phyloP scores from a whole-genome alignment of 92 coral and sea anemone genomes.

The Porites divaricata region DNA sequence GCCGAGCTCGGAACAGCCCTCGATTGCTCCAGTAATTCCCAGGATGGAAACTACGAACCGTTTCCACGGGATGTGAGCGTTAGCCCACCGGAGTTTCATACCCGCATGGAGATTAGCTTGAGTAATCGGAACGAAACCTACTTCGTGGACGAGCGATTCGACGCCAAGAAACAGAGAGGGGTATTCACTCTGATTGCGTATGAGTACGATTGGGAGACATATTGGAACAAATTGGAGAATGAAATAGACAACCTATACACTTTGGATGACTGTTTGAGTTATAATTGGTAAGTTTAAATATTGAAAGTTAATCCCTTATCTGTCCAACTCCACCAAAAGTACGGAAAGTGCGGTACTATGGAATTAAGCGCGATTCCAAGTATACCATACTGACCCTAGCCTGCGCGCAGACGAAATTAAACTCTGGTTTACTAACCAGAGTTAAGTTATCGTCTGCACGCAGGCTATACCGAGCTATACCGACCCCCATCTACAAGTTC shows the following conservation, averaged over 20 bases:
- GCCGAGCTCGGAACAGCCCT: constrained; percentile 18
- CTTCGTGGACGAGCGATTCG: constrained; percentile 40
- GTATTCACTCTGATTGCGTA: constrained; percentile 30
- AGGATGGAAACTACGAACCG: constrained; percentile 30
- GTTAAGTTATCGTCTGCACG: too few species aligned
- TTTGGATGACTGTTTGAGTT: background rate
- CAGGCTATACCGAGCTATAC: too few species aligned
- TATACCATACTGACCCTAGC: too few species aligned
- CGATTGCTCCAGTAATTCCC: constrained; percentile 39
- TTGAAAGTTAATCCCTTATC: too few species aligned
- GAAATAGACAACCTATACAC: constrained; percentile 15
- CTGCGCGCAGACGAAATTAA: too few species aligned
- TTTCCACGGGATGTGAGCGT: constrained; percentile 33
- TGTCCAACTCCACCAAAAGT: too few species aligned
- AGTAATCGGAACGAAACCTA: constrained; percentile 38
- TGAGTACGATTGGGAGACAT: constrained; percentile 30
- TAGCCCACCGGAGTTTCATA: constrained; percentile 30
- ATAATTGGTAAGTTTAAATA: background rate
- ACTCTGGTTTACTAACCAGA: too few species aligned
- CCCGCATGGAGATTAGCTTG: constrained; percentile 40
- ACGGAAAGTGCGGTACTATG: too few species aligned
- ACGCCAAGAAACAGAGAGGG: constrained; percentile 29
- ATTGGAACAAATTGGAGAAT: constrained; percentile 31
- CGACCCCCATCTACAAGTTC: too few species aligned
- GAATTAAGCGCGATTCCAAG: too few species aligned